Evolutionary conservation across 2,888 invertebrate species (phyloP).

Genomic region (Apeira syringaria): DNA sequence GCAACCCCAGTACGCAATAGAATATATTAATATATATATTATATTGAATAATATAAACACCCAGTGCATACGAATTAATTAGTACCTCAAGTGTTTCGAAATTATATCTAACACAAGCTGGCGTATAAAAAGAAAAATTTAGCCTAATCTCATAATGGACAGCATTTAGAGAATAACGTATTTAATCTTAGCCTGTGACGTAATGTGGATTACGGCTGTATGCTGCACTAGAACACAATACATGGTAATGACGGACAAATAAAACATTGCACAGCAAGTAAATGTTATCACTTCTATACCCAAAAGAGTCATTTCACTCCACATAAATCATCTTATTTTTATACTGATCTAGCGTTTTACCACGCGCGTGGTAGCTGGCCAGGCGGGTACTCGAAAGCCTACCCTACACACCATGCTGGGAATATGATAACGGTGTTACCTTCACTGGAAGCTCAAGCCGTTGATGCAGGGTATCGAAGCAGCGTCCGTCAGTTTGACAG

Average conservation of each 20-base stretch:
- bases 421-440: no score
- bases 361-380: no score
- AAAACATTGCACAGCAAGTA: slow-evolving; percentile 14
- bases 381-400: no score
- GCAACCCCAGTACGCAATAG: slow-evolving; percentile 56
- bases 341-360: no score
- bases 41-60: slow-evolving; percentile 65
- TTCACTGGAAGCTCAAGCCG: no score
- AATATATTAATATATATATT: slow-evolving; percentile 30
- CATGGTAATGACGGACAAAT: slow-evolving; percentile 7
- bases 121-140: slow-evolving; percentile 56
- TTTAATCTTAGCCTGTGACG: slow-evolving; percentile 17
- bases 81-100: slow-evolving; percentile 66
- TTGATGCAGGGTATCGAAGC: no score
- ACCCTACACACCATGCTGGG: no score
- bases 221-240: not conserved
- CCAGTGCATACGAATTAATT: slow-evolving; percentile 71
- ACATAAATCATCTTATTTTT: no score
- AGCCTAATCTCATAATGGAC: slow-evolving; percentile 64
- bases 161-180: slow-evolving; percentile 42
- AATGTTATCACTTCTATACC: slow-evolving; percentile 15
- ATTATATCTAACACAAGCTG: slow-evolving; percentile 65
- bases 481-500: no score
- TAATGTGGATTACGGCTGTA: slow-evolving; percentile 1
- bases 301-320: no score